A percentile compares a stretch with the other conserved stretches of the same genome.
Evolutionary conservation across 2,888 invertebrate species (phyloP).

Genomic region (Ophraella communa): DNA sequence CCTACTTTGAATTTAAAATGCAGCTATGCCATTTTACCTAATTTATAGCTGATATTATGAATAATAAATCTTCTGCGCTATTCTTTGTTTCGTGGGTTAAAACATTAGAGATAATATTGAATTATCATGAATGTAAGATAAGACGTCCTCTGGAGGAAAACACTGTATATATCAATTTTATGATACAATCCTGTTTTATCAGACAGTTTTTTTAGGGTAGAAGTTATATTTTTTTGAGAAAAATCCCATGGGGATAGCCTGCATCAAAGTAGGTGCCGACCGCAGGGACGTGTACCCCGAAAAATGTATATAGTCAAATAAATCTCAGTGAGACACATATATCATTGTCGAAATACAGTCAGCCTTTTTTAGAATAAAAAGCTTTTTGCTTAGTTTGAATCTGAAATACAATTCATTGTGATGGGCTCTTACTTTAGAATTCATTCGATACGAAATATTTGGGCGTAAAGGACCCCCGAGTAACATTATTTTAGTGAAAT

Average conservation of each 20-base stretch:
- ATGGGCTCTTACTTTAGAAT: background rate
- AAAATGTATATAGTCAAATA: constrained; percentile 25
- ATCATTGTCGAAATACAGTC: constrained; percentile 26
- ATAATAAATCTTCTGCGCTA: background rate
- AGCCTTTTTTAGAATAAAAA: constrained; percentile 18
- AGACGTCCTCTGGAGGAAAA: constrained; percentile 6
- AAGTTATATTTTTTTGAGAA: constrained; percentile 22
- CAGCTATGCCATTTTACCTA: background rate
- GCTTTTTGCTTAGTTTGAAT: constrained; percentile 24
- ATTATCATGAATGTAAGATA: constrained; percentile 1
- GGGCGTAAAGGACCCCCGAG: background rate
- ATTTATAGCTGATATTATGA: background rate
- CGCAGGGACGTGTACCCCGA: constrained; percentile 23
- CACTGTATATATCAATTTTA: constrained; percentile 24
- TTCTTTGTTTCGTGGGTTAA: background rate
- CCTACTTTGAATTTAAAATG: background rate
- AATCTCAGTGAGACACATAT: constrained; percentile 28
- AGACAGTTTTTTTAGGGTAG: constrained; percentile 17
- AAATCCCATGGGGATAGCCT: constrained; percentile 18
- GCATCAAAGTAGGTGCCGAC: constrained; percentile 25
- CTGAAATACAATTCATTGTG: constrained; percentile 10
- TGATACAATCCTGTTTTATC: constrained; percentile 22
- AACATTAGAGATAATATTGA: background rate
- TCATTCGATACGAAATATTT: background rate
- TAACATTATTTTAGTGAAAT: background rate